These are phyloP conservation scores for Rhabdornis inornatus DNA, from an alignment of 2,113 vertebrate genomes.

Conservation along the genomic window DNA sequence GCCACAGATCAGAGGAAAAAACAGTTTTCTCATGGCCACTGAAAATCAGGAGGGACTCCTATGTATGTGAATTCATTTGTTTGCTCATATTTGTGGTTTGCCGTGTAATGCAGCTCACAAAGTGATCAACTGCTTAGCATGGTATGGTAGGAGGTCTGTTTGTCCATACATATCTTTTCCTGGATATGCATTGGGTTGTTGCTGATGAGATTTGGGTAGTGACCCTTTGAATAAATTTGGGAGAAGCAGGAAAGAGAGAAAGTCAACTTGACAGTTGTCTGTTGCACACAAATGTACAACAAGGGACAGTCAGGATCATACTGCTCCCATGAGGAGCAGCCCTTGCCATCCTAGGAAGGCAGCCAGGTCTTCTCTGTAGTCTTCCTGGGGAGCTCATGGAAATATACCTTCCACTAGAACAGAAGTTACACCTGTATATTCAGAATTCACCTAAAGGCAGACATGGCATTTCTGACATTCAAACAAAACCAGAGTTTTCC, in stretches of 20 bases:
- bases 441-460: neutral
- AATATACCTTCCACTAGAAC: neutral
- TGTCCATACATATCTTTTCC: neutral
- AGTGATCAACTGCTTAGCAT: neutral
- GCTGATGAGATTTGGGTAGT: neutral
- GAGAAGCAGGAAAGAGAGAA: neutral
- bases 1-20: neutral
- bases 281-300: neutral
- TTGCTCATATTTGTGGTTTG: neutral
- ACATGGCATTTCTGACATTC: neutral
- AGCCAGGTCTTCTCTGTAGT: neutral
- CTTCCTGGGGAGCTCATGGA: neutral
- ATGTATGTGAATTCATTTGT: neutral
- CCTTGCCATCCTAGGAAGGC: neutral
- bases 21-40: neutral
- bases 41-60: neutral
- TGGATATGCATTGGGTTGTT: neutral
- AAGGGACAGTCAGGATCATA: neutral
- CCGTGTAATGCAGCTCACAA: neutral
- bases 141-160: neutral
- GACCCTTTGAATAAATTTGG: neutral
- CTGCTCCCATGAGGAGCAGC: neutral
- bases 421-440: neutral
- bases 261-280: neutral
- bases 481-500: neutral